A percentile compares a stretch with the other conserved stretches of the same genome.
Conservation (phyloP, 1,140 invertebrate species). For the Venturia canescens region DNA sequence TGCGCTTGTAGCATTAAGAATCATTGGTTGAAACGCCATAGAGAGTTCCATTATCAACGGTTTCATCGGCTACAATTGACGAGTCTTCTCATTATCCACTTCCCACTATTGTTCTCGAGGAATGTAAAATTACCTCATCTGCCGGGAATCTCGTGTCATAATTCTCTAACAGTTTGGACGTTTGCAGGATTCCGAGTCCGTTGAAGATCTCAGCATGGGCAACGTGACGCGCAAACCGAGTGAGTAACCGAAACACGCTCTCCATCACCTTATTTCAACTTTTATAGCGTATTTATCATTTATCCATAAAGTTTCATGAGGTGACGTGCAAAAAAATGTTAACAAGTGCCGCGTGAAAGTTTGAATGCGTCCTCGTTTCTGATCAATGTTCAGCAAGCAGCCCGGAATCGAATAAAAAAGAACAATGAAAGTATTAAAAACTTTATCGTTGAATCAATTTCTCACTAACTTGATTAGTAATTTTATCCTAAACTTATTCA, state of each 20-base stretch:
- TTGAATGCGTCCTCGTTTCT: too few species aligned
- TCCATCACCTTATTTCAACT: neutral
- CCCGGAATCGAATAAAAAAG: too few species aligned
- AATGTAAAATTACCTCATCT: slow-evolving; percentile 52
- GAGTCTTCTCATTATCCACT: slow-evolving; percentile 49
- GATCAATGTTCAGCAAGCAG: too few species aligned
- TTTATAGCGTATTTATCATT: neutral
- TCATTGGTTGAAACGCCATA: slow-evolving; percentile 8
- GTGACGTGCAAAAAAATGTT: too few species aligned
- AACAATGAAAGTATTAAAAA: too few species aligned
- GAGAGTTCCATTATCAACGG: neutral
- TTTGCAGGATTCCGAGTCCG: slow-evolving; percentile 81
- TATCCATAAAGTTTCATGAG: slow-evolving; percentile 18
- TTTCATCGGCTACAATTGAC: slow-evolving; percentile 33
- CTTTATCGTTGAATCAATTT: too few species aligned
- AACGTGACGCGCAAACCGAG: slow-evolving; percentile 64
- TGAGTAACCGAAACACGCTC: slow-evolving; percentile 60
- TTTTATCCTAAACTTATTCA: too few species aligned
- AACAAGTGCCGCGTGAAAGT: too few species aligned
- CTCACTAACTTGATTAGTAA: too few species aligned
- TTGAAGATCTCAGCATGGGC: slow-evolving; percentile 77
- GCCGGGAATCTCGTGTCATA: slow-evolving; percentile 45
- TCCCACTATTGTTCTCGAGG: slow-evolving; percentile 50
- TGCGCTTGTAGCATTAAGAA: neutral
- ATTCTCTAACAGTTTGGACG: slow-evolving; percentile 43